phyloP scores from a whole-genome alignment of 2,888 invertebrate species.

The Germaria angustata region DNA sequence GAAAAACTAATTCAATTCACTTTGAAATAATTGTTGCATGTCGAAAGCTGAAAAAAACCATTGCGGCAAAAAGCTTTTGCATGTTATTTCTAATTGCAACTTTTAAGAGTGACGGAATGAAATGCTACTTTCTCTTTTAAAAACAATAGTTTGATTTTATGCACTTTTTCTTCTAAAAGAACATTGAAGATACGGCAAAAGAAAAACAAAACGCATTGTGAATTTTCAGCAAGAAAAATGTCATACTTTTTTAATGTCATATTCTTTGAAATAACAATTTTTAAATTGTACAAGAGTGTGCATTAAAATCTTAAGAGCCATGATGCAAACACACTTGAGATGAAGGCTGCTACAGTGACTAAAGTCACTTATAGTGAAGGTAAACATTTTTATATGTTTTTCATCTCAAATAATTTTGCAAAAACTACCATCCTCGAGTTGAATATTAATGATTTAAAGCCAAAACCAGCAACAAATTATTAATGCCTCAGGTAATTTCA shows the following conservation, averaged over 20 bases:
- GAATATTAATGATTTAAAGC: too few relatives aligned
- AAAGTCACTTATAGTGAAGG: too few relatives aligned
- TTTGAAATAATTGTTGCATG: constrained; percentile 32
- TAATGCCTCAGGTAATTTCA: too few relatives aligned
- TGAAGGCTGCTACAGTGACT: background rate
- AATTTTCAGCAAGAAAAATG: constrained; percentile 20
- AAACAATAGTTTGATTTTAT: constrained; percentile 13
- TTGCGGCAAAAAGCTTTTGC: constrained; percentile 50
- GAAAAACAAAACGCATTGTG: constrained; percentile 33
- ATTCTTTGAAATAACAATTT: background rate
- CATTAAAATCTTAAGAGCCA: background rate
- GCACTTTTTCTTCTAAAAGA: constrained; percentile 9
- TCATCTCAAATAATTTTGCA: too few relatives aligned
- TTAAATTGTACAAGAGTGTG: background rate
- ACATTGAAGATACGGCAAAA: background rate
- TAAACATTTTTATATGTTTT: too few relatives aligned
- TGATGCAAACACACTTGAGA: background rate
- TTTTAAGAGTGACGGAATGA: background rate
- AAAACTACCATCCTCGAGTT: too few relatives aligned
- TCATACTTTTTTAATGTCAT: background rate
- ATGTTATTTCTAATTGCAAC: constrained; percentile 11
- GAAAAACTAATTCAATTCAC: constrained; percentile 29
- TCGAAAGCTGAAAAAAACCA: background rate
- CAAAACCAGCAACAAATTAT: too few relatives aligned
- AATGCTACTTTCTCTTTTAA: background rate